Evolutionary conservation across 2,797 vertebrate species (phyloP).

Genomic region (Tadarida brasiliensis): DNA sequence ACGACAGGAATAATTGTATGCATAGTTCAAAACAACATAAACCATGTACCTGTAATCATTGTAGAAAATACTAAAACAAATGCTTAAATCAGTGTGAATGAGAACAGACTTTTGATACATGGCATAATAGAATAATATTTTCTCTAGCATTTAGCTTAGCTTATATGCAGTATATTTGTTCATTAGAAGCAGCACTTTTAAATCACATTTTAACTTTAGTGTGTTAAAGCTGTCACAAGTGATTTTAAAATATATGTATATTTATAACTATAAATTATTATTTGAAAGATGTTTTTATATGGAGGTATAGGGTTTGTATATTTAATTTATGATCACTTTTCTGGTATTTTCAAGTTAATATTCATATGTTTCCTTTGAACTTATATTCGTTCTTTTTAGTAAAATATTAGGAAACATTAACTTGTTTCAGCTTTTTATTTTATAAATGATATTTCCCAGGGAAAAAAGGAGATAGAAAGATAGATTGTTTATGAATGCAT

Average conservation of each 20-base stretch:
- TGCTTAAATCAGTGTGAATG: neutral
- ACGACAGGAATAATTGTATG: neutral
- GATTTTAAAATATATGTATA: neutral
- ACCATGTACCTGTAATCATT: neutral
- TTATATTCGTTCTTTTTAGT: neutral
- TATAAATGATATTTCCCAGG: neutral
- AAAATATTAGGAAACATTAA: constrained; percentile 20
- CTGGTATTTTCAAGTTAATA: neutral
- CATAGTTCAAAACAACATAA: constrained; percentile 12
- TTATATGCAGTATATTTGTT: neutral
- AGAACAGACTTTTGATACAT: neutral
- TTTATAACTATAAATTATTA: neutral
- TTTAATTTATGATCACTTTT: neutral
- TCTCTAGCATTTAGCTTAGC: neutral
- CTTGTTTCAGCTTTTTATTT: constrained; percentile 27
- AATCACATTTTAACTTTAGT: constrained; percentile 29
- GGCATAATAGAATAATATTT: neutral
- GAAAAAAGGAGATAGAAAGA: neutral
- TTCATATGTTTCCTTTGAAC: neutral
- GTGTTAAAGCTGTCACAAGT: neutral
- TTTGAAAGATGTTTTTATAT: constrained; percentile 48
- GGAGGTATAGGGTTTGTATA: neutral
- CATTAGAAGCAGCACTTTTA: constrained; percentile 18
- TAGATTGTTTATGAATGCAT: constrained; percentile 33
- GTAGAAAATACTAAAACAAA: neutral